phyloP scores from a whole-genome alignment of 2,797 vertebrate genomes.

The Diglossa cyanea region DNA sequence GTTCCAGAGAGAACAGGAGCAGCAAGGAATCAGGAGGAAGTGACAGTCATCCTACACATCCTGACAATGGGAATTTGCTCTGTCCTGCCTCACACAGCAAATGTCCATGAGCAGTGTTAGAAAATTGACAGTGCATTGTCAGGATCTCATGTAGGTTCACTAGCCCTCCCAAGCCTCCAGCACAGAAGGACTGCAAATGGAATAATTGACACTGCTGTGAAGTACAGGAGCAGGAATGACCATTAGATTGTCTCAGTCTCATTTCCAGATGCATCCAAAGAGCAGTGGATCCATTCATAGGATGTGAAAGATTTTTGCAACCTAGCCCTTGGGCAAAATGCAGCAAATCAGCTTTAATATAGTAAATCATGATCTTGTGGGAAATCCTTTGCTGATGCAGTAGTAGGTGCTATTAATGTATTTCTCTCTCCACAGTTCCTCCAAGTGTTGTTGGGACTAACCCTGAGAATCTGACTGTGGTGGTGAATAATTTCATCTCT shows the following conservation, averaged over 20 bases:
- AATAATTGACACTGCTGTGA: not conserved
- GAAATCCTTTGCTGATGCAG: not conserved
- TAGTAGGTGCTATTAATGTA: not conserved
- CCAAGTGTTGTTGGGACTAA: slow-evolving; percentile 83
- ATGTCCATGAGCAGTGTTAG: not conserved
- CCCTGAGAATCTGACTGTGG: slow-evolving; percentile 88
- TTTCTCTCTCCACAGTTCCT: slow-evolving; percentile 82
- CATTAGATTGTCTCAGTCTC: not conserved
- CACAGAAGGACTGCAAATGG: not conserved
- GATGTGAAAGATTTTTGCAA: not conserved
- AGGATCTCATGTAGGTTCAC: not conserved
- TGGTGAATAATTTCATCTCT: slow-evolving; percentile 92
- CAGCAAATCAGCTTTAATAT: not conserved
- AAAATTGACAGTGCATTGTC: not conserved
- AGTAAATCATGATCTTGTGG: not conserved
- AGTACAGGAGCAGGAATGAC: not conserved
- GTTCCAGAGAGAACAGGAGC: not conserved
- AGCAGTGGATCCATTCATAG: not conserved
- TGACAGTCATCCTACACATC: not conserved
- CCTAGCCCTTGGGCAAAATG: not conserved
- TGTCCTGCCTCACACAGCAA: not conserved
- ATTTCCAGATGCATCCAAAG: not conserved
- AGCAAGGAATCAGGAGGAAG: not conserved
- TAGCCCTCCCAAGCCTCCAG: not conserved
- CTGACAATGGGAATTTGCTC: not conserved